Percentiles rank a stretch among this genome's conserved stretches.
These are phyloP conservation scores for Stenodema calcarata DNA, from an alignment of 2,888 invertebrate species.

Conservation along the genomic window DNA sequence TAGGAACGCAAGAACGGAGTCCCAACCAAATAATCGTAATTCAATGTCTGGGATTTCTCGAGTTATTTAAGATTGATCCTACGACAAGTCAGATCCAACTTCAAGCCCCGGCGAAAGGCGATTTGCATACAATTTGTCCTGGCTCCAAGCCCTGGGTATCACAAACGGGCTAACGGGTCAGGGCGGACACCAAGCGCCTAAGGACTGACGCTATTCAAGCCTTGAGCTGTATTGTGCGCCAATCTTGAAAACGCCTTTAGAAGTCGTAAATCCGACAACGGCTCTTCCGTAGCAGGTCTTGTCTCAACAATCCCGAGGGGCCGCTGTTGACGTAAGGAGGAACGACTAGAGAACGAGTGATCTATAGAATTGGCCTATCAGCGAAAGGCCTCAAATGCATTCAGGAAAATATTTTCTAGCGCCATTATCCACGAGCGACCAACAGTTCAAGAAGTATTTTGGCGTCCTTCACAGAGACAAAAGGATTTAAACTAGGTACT, in stretches of 20 bases:
- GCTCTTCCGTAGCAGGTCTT: not conserved
- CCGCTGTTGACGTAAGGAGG: not conserved
- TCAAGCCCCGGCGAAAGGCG: not conserved
- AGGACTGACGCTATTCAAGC: not conserved
- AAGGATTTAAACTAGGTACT: too few relatives aligned
- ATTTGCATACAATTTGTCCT: slow-evolving; percentile 34
- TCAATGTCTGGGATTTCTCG: not conserved
- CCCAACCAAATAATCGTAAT: not conserved
- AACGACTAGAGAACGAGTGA: not conserved
- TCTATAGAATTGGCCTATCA: not conserved
- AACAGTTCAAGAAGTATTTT: too few relatives aligned
- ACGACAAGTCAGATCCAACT: not conserved
- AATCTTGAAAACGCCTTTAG: slow-evolving; percentile 3
- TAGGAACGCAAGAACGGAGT: not conserved
- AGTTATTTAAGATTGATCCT: slow-evolving; percentile 22
- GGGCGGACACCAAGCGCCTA: not conserved
- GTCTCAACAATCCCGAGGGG: not conserved
- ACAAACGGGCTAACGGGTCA: slow-evolving; percentile 17
- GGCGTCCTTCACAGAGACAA: too few relatives aligned
- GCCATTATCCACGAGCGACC: too few relatives aligned
- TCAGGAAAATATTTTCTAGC: too few relatives aligned
- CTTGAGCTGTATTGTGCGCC: slow-evolving; percentile 17
- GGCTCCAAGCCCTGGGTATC: slow-evolving; percentile 8
- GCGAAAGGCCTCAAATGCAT: not conserved
- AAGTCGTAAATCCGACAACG: slow-evolving; percentile 12